Evolutionary conservation across 2,113 vertebrate genomes (phyloP).

Genomic region (Lepidothrix coronata): DNA sequence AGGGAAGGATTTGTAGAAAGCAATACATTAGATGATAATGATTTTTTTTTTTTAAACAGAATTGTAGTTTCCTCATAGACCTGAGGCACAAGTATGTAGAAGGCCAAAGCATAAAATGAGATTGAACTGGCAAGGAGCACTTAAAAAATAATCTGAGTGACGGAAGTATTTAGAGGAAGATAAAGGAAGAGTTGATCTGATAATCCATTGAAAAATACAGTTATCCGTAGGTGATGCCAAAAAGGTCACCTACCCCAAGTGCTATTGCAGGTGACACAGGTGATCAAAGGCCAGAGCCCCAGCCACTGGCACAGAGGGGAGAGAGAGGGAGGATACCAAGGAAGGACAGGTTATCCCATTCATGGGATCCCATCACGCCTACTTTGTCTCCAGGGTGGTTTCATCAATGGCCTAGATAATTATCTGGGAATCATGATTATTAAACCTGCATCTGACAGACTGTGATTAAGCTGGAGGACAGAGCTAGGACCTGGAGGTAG

Average conservation of each 20-base stretch:
- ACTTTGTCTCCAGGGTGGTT: background rate
- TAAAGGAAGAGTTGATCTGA: background rate
- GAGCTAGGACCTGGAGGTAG: background rate
- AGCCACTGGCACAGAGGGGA: background rate
- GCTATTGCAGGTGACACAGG: background rate
- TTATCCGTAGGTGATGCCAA: background rate
- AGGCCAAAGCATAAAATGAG: background rate
- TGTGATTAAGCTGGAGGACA: background rate
- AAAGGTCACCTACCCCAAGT: background rate
- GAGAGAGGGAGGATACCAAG: background rate
- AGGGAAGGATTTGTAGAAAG: background rate
- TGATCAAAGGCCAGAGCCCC: background rate
- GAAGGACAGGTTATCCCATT: background rate
- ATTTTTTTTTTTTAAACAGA: background rate
- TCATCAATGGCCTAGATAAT: background rate
- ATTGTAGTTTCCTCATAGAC: background rate
- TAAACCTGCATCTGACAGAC: background rate
- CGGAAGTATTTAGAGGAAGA: background rate
- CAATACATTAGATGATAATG: background rate
- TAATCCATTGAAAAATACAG: conserved; percentile 2
- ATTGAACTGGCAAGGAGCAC: background rate
- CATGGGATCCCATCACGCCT: no score
- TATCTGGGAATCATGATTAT: background rate
- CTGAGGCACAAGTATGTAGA: background rate
- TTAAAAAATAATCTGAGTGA: background rate